Evolutionary conservation across 2,797 vertebrate genomes (phyloP).

Genomic region (Coccyzus lansbergi): DNA sequence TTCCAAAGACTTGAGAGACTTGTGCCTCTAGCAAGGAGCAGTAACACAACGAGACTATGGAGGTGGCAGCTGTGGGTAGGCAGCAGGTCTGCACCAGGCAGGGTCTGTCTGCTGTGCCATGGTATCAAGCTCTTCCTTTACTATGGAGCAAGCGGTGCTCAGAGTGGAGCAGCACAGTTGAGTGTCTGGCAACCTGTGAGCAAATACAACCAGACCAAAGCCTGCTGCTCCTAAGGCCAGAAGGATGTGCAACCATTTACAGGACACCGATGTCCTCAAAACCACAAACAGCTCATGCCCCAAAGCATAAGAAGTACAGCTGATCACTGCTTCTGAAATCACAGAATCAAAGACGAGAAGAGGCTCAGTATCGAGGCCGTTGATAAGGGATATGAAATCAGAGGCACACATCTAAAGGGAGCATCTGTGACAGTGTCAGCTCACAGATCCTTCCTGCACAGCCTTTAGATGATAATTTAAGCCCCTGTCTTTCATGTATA

Average conservation of each 20-base stretch:
- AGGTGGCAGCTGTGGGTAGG: too few species aligned
- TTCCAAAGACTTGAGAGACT: neutral
- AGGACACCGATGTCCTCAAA: neutral
- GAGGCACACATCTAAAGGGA: neutral
- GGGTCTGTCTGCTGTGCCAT: neutral
- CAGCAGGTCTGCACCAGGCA: neutral
- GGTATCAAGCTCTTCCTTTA: accelerated
- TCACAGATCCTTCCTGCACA: neutral
- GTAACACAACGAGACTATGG: accelerated
- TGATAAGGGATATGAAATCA: neutral
- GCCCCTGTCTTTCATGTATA: neutral
- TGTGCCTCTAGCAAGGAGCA: neutral
- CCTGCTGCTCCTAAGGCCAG: neutral
- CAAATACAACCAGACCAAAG: neutral
- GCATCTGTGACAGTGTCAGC: neutral
- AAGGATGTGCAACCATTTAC: neutral
- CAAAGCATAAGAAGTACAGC: accelerated
- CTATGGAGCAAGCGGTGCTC: accelerated
- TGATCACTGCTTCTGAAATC: neutral
- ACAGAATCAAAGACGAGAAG: neutral
- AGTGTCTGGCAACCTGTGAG: accelerated
- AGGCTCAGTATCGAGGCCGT: neutral
- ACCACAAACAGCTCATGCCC: neutral
- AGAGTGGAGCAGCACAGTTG: accelerated
- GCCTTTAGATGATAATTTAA: neutral